Conservation (phyloP, 1,140 invertebrate genomes). For the Zaprionus camerounensis region DNA sequence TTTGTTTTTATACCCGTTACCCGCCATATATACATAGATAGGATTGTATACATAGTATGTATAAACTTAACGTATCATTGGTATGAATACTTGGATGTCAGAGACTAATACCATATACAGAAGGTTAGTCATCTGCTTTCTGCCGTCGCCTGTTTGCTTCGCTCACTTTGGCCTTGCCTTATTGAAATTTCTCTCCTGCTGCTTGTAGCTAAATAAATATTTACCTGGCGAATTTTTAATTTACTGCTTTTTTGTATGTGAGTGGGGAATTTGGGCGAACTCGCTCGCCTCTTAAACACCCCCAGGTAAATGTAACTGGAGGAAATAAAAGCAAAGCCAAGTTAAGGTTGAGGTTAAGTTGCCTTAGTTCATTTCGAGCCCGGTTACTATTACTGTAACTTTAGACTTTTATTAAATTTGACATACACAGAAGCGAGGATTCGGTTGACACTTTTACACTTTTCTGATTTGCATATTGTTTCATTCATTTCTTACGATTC, state of each 20-base stretch:
- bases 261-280: slow-evolving; percentile 44
- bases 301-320: not conserved
- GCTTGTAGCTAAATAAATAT: slow-evolving; percentile 56
- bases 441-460: slow-evolving; percentile 27
- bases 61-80: too few species aligned
- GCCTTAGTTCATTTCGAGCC: slow-evolving; percentile 26
- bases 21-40: too few species aligned
- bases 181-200: slow-evolving; percentile 25
- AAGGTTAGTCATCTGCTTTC: not conserved
- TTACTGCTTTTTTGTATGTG: slow-evolving; percentile 55
- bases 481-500: too few species aligned
- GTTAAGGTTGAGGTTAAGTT: slow-evolving; percentile 11
- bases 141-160: not conserved
- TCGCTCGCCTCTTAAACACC: slow-evolving; percentile 17
- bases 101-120: not conserved
- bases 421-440: not conserved
- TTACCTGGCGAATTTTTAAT: slow-evolving; percentile 67
- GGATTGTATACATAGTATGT: too few species aligned
- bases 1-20: too few species aligned
- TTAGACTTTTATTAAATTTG: slow-evolving; percentile 48
- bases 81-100: too few species aligned
- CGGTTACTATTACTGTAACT: slow-evolving; percentile 32
- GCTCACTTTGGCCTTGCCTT: not conserved
- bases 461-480: not conserved
- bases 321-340: slow-evolving; percentile 10